Base-by-base conservation (phyloP, 2,888 invertebrate species). In the Agonopterix subpropinquella region DNA sequence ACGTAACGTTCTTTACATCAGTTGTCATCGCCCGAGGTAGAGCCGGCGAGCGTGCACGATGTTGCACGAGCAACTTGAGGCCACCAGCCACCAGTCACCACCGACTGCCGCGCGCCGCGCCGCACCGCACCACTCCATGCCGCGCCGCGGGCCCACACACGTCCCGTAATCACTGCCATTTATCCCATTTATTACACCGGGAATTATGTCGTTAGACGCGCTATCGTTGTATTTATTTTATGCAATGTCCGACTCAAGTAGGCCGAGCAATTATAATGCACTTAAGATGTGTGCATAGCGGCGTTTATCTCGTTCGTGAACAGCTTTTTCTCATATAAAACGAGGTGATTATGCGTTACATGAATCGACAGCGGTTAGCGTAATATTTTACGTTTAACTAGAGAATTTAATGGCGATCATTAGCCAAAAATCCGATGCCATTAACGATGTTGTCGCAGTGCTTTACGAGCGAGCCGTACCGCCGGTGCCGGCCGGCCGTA, bases 121-220 rank as follows among this genome's bases (percentile, higher is more conserved):
- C 47, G 43, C 52, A 8, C 11, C 42, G 11, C 41, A 2, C n/a
- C 41, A 48, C 47, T 45, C 58, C 57, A 41, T 51, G 52, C 13
- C 46, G 47, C 28, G 48, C 50, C 9, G 36, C 15, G 41, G 59
- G 67, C 58, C 52, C 62, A 61, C 63, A 61, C 64, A 61, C 60
- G 54, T 57, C 55, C 53, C 54, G 58, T 74, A 72, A 77, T 72
- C 72, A 64, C 67, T 55, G 54, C 59, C 66, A 77, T 74, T 77
- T 72, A 75, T 73, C 63, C 61, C 65, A 74, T 70, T 71, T 73
- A 70, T 71, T 64, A 65, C 63, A 55, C 58, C 53, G 57, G 62
- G 58, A 72, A 77, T 77, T 72, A 74, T 70, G 65, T 75, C 72
- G 75, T 78, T 74, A 77, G 57, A 66, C 59, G 53, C 56, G 56